A percentile compares a stretch with the other conserved stretches of the same genome.
These are phyloP conservation scores for Mimachlamys varia DNA, from an alignment of 2,888 invertebrate species.

Conservation along the genomic window DNA sequence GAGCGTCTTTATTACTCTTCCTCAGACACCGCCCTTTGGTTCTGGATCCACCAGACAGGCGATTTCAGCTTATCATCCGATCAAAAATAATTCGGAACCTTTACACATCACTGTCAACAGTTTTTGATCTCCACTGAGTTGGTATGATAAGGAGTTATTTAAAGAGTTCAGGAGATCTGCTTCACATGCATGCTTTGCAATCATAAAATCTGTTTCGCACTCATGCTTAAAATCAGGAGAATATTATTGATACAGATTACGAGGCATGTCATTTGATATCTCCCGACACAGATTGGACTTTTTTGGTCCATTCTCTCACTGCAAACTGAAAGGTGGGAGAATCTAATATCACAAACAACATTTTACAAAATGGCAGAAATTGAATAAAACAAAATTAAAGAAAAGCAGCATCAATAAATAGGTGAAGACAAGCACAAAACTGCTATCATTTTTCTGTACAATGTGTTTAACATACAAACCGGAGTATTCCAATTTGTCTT, in stretches of 20 bases:
- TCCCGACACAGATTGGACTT: no score
- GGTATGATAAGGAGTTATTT: neutral
- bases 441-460: no score
- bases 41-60: neutral
- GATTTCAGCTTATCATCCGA: neutral
- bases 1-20: neutral
- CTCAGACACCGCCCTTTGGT: neutral
- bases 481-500: no score
- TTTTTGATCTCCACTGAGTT: neutral
- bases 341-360: no score
- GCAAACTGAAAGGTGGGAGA: no score
- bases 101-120: neutral
- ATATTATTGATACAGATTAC: slow-evolving; percentile 18
- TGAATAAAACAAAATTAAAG: neutral
- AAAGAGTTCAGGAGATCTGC: neutral
- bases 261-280: neutral
- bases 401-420: neutral
- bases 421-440: no score
- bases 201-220: neutral
- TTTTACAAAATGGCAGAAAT: no score
- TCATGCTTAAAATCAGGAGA: neutral
- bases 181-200: neutral
- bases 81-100: neutral
- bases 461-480: no score
- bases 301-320: no score